Evolutionary conservation across 1,140 invertebrate genomes (phyloP).

Genomic region (Alviniconcha marisindica): DNA sequence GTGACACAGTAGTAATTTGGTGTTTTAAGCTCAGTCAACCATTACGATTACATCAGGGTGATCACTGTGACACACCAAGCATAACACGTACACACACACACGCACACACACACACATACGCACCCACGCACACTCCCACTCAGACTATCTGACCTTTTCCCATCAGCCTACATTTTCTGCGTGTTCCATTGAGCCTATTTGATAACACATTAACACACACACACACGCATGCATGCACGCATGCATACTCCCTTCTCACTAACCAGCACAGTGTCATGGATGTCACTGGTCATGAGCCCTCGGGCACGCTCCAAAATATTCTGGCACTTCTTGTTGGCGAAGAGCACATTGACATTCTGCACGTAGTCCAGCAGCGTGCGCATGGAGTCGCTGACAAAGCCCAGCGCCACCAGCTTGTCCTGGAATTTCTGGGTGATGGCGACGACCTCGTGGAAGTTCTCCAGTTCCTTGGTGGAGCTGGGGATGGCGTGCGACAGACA

Average conservation of each 20-base stretch:
- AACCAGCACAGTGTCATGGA: slow-evolving; percentile 85
- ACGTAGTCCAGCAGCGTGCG: slow-evolving; percentile 82
- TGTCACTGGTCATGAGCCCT: slow-evolving; percentile 87
- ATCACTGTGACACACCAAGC: too few relatives aligned
- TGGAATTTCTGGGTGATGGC: slow-evolving; percentile 83
- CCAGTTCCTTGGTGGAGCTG: slow-evolving; percentile 83
- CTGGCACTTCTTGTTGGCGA: slow-evolving; percentile 87
- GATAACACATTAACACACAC: background rate
- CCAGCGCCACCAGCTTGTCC: slow-evolving; percentile 77
- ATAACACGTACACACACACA: too few relatives aligned
- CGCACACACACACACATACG: too few relatives aligned
- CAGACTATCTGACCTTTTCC: too few relatives aligned
- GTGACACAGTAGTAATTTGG: too few relatives aligned
- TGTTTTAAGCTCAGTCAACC: too few relatives aligned
- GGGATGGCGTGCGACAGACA: slow-evolving; percentile 87
- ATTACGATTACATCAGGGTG: too few relatives aligned
- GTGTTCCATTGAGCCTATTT: too few relatives aligned
- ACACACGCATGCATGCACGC: too few relatives aligned
- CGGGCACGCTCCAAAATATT: slow-evolving; percentile 84
- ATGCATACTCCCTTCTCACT: slow-evolving; percentile 45
- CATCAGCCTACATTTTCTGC: too few relatives aligned
- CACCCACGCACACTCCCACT: too few relatives aligned
- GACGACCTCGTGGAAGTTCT: slow-evolving; percentile 82
- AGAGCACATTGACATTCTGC: slow-evolving; percentile 86
- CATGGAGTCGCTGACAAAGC: slow-evolving; percentile 74